A percentile compares a stretch with the other conserved stretches of the same genome.
Evolutionary conservation across 2,888 invertebrate species (phyloP).

Genomic region (Steromphala cineraria): DNA sequence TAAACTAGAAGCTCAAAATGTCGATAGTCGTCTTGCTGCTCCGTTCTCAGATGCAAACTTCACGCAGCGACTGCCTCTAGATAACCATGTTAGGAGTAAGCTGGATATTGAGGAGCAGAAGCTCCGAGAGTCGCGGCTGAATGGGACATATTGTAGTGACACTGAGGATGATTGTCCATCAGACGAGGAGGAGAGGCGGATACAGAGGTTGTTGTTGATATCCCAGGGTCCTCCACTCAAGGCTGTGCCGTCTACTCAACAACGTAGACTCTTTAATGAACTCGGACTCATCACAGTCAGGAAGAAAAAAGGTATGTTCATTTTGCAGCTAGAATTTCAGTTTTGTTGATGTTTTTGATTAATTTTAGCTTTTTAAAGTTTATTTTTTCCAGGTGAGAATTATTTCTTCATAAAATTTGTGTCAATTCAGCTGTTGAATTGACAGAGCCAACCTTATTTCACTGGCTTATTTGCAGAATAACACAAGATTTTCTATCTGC

Average conservation of each 20-base stretch:
- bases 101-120: constrained; percentile 70
- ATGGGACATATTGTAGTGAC: constrained; percentile 47
- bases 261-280: constrained; percentile 61
- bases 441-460: too few relatives aligned
- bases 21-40: not conserved
- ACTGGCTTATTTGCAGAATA: too few relatives aligned
- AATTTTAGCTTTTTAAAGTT: too few relatives aligned
- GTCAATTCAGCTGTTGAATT: too few relatives aligned
- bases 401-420: too few relatives aligned
- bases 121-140: constrained; percentile 56
- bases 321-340: too few relatives aligned
- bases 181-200: constrained; percentile 56
- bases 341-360: too few relatives aligned
- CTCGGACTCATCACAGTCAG: constrained; percentile 66
- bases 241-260: constrained; percentile 63
- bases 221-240: constrained; percentile 66
- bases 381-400: too few relatives aligned
- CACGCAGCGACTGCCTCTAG: not conserved
- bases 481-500: too few relatives aligned
- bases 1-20: not conserved
- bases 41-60: not conserved
- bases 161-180: constrained; percentile 61
- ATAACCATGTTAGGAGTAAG: constrained; percentile 53
- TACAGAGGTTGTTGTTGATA: constrained; percentile 60
- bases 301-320: constrained; percentile 59